Evolutionary conservation across 2,797 vertebrate genomes (phyloP), one percentile per base, ranked within the genome.

Genomic region (Rhyacichthys aspro): DNA sequence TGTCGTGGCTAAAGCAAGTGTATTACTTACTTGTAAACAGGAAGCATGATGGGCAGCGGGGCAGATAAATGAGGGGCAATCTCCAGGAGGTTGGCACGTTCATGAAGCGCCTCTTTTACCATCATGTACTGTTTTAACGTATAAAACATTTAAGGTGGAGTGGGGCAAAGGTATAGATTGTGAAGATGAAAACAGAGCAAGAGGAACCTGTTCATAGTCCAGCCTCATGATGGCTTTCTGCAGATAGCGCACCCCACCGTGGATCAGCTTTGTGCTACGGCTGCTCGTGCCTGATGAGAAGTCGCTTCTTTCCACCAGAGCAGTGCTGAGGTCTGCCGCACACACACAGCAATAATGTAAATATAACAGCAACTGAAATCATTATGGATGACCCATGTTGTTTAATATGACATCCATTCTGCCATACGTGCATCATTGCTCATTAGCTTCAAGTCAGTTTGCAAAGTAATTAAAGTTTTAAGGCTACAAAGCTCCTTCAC

Each of bases 221-320:
- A 98, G 41, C 70, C 94, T 91, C 96, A 96, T 96, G 92, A 99
- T 93, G 91, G 97, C 98, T 92, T 96, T 98, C 93, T 98, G 97
- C 60, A 98, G 95, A 74, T 99, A 99, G 63, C 96, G 93, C 34
- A 99, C 97, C 23, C 98, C 97, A n/a, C 96, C 96, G 8, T 99
- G 97, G 90, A 99, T 97, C 77, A 99, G 92, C 87, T 99, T 99
- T 80, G 96, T 99, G 73, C 98, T 98, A 68, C 96, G 93, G 88
- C 97, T 99, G 94, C 97, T 99, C 32, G 97, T 98, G 70, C 97
- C 97, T 0, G 97, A 97, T 49, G 97, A 96, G 91, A 98, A 99
- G 88, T 99, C 96, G 78, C 90, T 93, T 85, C 95, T 94, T 89
- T 99, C 96, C 46, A 99, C 93, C 59, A 98, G 92, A 67, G 97